These are phyloP conservation scores for Chironomus tepperi DNA, from an alignment of 1,140 invertebrate species.

Conservation along the genomic window DNA sequence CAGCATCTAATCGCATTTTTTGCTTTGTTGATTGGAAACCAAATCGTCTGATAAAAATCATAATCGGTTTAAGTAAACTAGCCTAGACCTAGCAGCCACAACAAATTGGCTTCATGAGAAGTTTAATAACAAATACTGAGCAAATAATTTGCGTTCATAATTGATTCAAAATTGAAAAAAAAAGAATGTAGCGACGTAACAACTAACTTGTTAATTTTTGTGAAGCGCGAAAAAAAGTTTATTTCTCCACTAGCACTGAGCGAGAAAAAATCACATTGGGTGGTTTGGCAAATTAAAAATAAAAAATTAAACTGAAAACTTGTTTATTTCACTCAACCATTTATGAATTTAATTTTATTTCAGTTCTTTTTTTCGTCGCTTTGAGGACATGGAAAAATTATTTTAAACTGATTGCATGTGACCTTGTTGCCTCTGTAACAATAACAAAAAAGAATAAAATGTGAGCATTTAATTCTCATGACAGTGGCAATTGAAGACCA, in stretches of 20 bases:
- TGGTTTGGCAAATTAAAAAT: slow-evolving; percentile 17
- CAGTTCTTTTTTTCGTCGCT: background rate
- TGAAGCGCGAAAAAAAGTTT: slow-evolving; percentile 16
- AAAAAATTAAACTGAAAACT: background rate
- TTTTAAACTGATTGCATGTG: no score
- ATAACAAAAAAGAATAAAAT: no score
- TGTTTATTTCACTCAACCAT: background rate
- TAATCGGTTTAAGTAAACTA: background rate
- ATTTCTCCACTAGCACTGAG: background rate
- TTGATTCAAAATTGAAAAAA: slow-evolving; percentile 16
- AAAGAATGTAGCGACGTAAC: slow-evolving; percentile 5
- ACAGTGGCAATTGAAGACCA: no score
- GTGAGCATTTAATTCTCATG: no score
- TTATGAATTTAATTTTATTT: background rate
- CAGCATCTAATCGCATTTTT: no score
- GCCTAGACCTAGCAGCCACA: slow-evolving; percentile 5
- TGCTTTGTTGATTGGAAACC: no score
- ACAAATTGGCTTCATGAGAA: background rate
- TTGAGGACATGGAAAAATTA: no score
- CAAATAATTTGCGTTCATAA: slow-evolving; percentile 16
- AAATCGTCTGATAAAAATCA: background rate
- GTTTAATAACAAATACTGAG: background rate
- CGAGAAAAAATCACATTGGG: background rate
- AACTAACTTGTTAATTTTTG: slow-evolving; percentile 21
- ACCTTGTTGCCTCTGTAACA: no score